These are phyloP conservation scores for Drosophila rellima DNA, from an alignment of 2,888 invertebrate genomes.

Conservation along the genomic window DNA sequence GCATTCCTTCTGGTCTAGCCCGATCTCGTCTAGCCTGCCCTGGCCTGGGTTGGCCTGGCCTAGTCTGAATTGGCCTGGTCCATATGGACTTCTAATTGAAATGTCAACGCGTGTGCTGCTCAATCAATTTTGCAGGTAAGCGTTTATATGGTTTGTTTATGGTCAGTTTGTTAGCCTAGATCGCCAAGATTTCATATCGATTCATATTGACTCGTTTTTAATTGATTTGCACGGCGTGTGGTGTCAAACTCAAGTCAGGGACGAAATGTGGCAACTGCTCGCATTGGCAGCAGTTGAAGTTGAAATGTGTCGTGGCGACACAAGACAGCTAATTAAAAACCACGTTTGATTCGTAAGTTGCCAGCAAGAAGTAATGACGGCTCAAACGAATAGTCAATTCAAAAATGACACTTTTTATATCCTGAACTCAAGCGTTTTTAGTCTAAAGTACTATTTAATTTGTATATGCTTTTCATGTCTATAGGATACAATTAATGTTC, in stretches of 20 bases:
- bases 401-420: conserved; percentile 29
- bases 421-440: conserved; percentile 22
- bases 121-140: conserved; percentile 66
- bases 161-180: conserved; percentile 48
- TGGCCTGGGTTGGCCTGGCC: conserved; percentile 1
- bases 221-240: conserved; percentile 66
- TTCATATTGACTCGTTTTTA: conserved; percentile 48
- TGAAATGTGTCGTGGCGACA: conserved; percentile 58
- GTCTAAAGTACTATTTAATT: neutral
- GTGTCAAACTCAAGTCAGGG: conserved; percentile 74
- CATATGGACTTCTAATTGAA: conserved; percentile 73
- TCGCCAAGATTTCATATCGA: conserved; percentile 59
- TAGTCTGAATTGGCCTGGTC: conserved; percentile 8
- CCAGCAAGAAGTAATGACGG: conserved; percentile 1
- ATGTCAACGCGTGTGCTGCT: conserved; percentile 77
- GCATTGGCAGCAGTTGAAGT: conserved; percentile 45
- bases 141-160: conserved; percentile 47
- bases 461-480: neutral
- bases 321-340: conserved; percentile 56
- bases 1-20: conserved; percentile 51
- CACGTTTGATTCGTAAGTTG: conserved; percentile 31
- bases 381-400: neutral
- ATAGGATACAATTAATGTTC: neutral
- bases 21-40: conserved; percentile 8
- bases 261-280: conserved; percentile 49